These are phyloP conservation scores for Apocheima hispidaria DNA, from an alignment of 2,888 invertebrate species.

Conservation along the genomic window DNA sequence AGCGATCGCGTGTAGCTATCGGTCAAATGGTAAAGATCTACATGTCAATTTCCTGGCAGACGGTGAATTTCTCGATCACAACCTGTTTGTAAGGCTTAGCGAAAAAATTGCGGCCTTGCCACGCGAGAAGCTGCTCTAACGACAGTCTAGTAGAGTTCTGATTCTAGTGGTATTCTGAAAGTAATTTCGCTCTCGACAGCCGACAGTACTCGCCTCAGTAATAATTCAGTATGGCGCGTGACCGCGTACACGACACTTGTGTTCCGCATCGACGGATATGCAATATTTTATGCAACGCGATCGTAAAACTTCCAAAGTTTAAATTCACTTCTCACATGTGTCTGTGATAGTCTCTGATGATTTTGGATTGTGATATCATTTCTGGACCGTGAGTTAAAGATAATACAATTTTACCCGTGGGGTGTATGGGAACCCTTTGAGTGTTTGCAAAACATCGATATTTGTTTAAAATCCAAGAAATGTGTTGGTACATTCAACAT, in stretches of 20 bases:
- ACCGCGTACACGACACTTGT: constrained; percentile 66
- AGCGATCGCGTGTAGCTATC: constrained; percentile 55
- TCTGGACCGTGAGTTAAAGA: constrained; percentile 57
- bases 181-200: constrained; percentile 80
- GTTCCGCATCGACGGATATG: constrained; percentile 48
- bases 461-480: constrained; percentile 20
- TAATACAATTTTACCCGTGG: constrained; percentile 48
- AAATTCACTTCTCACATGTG: constrained; percentile 49
- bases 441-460: constrained; percentile 60
- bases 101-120: constrained; percentile 58
- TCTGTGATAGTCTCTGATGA: constrained; percentile 45
- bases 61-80: constrained; percentile 73
- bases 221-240: constrained; percentile 81
- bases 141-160: constrained; percentile 53
- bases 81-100: constrained; percentile 66
- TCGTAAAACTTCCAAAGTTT: constrained; percentile 61
- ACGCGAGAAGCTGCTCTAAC: constrained; percentile 60
- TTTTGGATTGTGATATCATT: constrained; percentile 57
- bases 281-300: constrained; percentile 52
- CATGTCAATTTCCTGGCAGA: constrained; percentile 67
- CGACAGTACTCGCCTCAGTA: constrained; percentile 61
- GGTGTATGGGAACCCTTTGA: constrained; percentile 50
- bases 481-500: not conserved
- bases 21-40: constrained; percentile 63
- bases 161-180: constrained; percentile 66